These are phyloP conservation scores for Himalopsyche kuldschensis DNA, from an alignment of 2,888 invertebrate species.

Conservation along the genomic window DNA sequence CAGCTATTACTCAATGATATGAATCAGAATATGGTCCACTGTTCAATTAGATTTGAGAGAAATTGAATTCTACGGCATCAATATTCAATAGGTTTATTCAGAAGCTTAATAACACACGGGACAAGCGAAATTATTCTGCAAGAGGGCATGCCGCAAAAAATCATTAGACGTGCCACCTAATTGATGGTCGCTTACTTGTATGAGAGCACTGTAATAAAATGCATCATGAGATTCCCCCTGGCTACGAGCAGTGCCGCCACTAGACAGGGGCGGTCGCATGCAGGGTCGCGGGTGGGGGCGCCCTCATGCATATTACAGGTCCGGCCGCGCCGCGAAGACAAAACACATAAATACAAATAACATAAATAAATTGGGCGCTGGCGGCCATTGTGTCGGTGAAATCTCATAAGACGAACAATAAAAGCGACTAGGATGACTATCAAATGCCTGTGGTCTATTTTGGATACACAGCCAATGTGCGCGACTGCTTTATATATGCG, in stretches of 20 bases:
- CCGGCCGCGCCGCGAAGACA: background rate
- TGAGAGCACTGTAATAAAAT: background rate
- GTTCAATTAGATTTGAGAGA: too few relatives aligned
- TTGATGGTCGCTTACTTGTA: background rate
- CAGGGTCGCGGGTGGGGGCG: background rate
- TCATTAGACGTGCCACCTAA: background rate
- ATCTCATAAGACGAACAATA: conserved; percentile 15
- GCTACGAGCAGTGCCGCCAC: background rate
- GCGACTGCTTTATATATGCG: background rate
- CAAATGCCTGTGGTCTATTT: conserved; percentile 21
- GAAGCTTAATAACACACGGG: too few relatives aligned
- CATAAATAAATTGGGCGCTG: conserved; percentile 18
- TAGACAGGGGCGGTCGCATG: background rate
- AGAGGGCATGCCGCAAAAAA: background rate
- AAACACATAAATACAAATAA: conserved; percentile 17
- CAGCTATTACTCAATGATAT: too few relatives aligned
- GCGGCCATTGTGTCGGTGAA: conserved; percentile 21
- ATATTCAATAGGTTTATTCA: too few relatives aligned
- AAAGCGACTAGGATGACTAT: conserved; percentile 17
- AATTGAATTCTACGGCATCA: too few relatives aligned
- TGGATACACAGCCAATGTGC: conserved; percentile 8
- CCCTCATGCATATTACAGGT: background rate
- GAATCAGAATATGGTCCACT: too few relatives aligned
- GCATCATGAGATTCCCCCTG: background rate
- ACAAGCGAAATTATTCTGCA: too few relatives aligned